Base-by-base conservation (phyloP, 2,888 invertebrate species). In the Trichogramma evanescens region DNA sequence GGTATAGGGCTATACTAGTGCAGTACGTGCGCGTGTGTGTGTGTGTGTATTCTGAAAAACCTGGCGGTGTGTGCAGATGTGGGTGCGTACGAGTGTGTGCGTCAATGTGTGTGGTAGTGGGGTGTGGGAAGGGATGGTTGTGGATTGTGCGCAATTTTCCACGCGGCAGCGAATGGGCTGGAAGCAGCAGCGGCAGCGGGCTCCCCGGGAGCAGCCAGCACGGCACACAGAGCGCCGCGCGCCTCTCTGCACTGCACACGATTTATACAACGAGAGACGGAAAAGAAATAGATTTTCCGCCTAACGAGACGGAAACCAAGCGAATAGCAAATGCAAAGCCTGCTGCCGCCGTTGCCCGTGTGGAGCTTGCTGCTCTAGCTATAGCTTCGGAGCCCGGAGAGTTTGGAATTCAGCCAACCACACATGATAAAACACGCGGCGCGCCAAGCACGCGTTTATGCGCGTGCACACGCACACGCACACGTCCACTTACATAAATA, bases 211-310 rank as follows among this genome's bases (percentile, higher is more conserved):
- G 49, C 10, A 13, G 10, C 10, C 26, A 48, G 10, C 10, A 13
- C 10, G 13, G 10, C 4, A 4, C 10, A 48, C 1, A 1, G 26
- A 5, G 10, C 26, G 5, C 1, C 1, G 26, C 10, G 10, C 26
- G 5, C 6, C 26, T 26, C 26, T 26, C 26, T 26, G 2, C 26
- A 26, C 26, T 26, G n/a, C 43, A 43, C 10, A 13, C 40, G 55
- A 63, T 60, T 60, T 58, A 60, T 63, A 10, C 54, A 13, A 42
- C 49, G 48, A 6, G 55, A 53, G 51, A 56, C 56, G 54, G 45
- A 67, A 70, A 72, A 72, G 72, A 74, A 74, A 74, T 73, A 72
- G 72, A 74, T 74, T 74, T 74, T 72, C 72, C 70, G 65, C 68
- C 72, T 72, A 71, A 74, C 72, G 73, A 73, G 70, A 72, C 70